Percentiles rank a stretch among this genome's conserved stretches.
Conservation (phyloP, 1,140 invertebrate genomes). For the Ericerus pela region DNA sequence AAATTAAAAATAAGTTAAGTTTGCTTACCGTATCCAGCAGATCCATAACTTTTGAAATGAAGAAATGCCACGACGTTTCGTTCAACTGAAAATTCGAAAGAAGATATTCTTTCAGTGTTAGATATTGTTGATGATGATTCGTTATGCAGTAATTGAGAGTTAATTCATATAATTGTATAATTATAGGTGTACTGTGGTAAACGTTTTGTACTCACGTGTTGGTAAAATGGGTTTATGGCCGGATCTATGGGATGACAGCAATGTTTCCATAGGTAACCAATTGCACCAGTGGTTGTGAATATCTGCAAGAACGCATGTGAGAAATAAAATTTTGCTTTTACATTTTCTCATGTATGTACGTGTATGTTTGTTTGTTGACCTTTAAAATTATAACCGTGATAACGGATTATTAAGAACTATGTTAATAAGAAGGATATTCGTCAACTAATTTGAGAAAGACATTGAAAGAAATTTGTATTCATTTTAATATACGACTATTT, state of each 20-base stretch:
- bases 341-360: no score
- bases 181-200: no score
- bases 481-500: no score
- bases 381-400: no score
- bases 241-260: slow-evolving; percentile 3
- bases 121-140: not conserved
- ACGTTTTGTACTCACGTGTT: not conserved
- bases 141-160: no score
- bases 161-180: no score
- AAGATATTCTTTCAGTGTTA: not conserved
- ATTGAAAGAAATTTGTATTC: no score
- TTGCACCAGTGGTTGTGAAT: not conserved
- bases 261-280: not conserved
- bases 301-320: not conserved
- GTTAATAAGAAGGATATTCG: no score
- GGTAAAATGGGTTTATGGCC: not conserved
- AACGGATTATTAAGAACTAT: no score
- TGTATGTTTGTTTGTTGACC: no score
- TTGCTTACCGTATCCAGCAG: slow-evolving; percentile 29
- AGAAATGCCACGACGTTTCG: slow-evolving; percentile 43
- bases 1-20: not conserved
- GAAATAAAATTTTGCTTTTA: no score
- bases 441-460: no score
- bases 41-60: slow-evolving; percentile 46
- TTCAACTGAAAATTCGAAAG: slow-evolving; percentile 33